These are phyloP conservation scores for Drosophila anceps DNA, from an alignment of 2,888 invertebrate genomes.

Conservation along the genomic window DNA sequence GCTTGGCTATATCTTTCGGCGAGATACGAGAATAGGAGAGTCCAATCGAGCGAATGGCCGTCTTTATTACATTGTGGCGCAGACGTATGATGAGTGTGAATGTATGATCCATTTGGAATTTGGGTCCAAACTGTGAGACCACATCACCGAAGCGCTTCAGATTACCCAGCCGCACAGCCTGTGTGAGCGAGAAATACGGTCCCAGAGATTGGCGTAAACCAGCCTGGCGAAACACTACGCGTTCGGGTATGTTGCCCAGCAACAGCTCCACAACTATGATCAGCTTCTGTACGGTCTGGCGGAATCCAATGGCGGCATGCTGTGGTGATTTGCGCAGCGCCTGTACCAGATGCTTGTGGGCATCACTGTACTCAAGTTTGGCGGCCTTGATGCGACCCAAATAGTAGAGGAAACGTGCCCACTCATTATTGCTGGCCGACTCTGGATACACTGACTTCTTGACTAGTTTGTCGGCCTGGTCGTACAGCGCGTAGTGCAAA, in stretches of 20 bases:
- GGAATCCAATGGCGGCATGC: slow-evolving; percentile 98
- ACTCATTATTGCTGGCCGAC: slow-evolving; percentile 98
- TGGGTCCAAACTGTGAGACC: slow-evolving; percentile 94
- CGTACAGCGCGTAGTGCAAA: slow-evolving; percentile 97
- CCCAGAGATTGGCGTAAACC: slow-evolving; percentile 94
- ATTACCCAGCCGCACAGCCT: slow-evolving; percentile 98
- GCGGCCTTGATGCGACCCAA: slow-evolving; percentile 99
- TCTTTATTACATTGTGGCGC: slow-evolving; percentile 99
- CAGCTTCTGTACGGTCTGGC: slow-evolving; percentile 98
- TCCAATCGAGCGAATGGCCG: slow-evolving; percentile 98
- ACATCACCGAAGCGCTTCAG: slow-evolving; percentile 97
- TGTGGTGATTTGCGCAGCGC: slow-evolving; percentile 98
- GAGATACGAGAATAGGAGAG: slow-evolving; percentile 98
- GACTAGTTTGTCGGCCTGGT: slow-evolving; percentile 98
- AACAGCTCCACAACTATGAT: slow-evolving; percentile 97
- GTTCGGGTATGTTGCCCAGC: slow-evolving; percentile 98
- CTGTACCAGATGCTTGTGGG: slow-evolving; percentile 98
- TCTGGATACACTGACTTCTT: slow-evolving; percentile 99
- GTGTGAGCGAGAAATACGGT: slow-evolving; percentile 98
- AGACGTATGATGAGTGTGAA: slow-evolving; percentile 97
- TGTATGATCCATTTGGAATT: slow-evolving; percentile 97
- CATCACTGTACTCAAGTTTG: slow-evolving; percentile 98
- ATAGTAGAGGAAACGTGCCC: slow-evolving; percentile 99
- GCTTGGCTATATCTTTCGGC: slow-evolving; percentile 96
- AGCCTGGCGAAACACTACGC: slow-evolving; percentile 97